A percentile compares a stretch with the other conserved stretches of the same genome.
These are phyloP conservation scores for Octomys mimax DNA, from an alignment of 2,797 vertebrate species.

Conservation along the genomic window DNA sequence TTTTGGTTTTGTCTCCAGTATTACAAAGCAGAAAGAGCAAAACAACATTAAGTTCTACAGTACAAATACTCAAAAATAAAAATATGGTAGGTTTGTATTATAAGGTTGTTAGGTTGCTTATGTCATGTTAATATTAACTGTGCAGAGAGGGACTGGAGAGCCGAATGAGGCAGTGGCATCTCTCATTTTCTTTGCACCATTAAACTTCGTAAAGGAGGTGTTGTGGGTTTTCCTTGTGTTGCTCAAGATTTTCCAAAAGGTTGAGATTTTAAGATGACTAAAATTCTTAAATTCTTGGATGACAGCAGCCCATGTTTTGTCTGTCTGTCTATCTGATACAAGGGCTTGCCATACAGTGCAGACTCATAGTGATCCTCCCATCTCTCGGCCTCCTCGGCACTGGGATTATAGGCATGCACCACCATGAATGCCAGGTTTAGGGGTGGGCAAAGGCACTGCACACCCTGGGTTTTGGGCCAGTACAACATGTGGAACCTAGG, in stretches of 20 bases:
- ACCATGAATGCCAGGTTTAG: too few species aligned
- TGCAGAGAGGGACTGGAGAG: not conserved
- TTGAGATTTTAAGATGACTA: too few species aligned
- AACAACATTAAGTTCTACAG: not conserved
- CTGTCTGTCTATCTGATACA: too few species aligned
- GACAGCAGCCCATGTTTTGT: too few species aligned
- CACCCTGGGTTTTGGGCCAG: too few species aligned
- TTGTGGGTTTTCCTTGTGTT: constrained; percentile 41
- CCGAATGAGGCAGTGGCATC: constrained; percentile 6
- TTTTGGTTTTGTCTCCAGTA: not conserved
- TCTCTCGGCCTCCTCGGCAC: too few species aligned
- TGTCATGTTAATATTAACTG: constrained; percentile 8
- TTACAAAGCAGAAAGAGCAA: not conserved
- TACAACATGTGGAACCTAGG: too few species aligned
- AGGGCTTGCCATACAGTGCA: too few species aligned
- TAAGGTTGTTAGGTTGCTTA: not conserved
- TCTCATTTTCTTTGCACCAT: constrained; percentile 31
- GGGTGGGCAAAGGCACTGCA: too few species aligned
- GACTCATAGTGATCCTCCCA: too few species aligned
- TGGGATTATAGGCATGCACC: too few species aligned
- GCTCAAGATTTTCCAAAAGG: constrained; percentile 18
- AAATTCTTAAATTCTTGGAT: too few species aligned
- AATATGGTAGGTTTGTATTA: not conserved
- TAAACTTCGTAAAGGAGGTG: constrained; percentile 36
- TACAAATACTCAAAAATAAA: constrained; percentile 41